Percentiles rank a stretch among this genome's conserved stretches.
Evolutionary conservation across 2,888 invertebrate genomes (phyloP).

Genomic region (Lithophane ornitopus): DNA sequence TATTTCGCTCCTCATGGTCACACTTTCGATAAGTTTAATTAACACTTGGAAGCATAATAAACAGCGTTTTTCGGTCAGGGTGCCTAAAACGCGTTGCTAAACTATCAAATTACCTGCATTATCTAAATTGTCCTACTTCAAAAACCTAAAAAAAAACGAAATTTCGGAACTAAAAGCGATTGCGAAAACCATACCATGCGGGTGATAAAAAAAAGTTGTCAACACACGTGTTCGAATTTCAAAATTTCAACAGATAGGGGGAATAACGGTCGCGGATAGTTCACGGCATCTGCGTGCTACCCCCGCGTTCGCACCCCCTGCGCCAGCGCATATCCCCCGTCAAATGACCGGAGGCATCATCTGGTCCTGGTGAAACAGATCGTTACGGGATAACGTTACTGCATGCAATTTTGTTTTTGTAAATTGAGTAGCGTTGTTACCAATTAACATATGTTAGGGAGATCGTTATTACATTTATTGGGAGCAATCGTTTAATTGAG

Average conservation of each 20-base stretch:
- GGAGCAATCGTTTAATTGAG: constrained; percentile 36
- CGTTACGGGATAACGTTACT: constrained; percentile 70
- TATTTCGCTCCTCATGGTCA: neutral
- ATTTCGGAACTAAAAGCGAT: constrained; percentile 56
- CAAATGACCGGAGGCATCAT: constrained; percentile 79
- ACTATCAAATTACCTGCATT: constrained; percentile 37
- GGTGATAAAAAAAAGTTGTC: constrained; percentile 84
- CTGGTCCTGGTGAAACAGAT: constrained; percentile 79
- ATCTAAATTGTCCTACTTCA: constrained; percentile 54
- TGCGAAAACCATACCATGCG: constrained; percentile 78
- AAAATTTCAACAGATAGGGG: constrained; percentile 85
- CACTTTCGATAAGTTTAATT: constrained; percentile 16
- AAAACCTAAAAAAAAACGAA: constrained; percentile 45
- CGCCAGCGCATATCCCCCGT: constrained; percentile 67
- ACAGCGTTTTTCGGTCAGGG: constrained; percentile 9
- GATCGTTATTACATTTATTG: constrained; percentile 53
- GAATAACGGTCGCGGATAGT: constrained; percentile 85
- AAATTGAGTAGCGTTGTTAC: constrained; percentile 70
- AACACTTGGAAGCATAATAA: constrained; percentile 2
- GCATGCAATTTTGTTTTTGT: constrained; percentile 70
- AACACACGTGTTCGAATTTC: constrained; percentile 88
- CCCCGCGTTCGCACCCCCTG: constrained; percentile 74
- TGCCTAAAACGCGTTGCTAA: constrained; percentile 12
- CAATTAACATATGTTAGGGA: constrained; percentile 65
- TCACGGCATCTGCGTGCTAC: constrained; percentile 83